phyloP scores from a whole-genome alignment of 2,888 invertebrate genomes.

The Fragum sueziense region DNA sequence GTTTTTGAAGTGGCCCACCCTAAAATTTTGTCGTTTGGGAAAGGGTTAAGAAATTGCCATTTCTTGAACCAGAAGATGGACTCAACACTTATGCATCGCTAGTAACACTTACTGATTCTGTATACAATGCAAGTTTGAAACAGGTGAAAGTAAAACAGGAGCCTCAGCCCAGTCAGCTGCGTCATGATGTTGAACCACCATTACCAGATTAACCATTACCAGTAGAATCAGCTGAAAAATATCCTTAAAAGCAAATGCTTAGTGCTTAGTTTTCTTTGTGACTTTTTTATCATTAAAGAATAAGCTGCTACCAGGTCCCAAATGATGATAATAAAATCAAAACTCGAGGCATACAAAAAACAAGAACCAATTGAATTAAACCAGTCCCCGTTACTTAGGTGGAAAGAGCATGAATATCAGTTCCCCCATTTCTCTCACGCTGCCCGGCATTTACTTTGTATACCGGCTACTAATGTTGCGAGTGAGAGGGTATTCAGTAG shows the following conservation, averaged over 20 bases:
- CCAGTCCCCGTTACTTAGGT: not conserved
- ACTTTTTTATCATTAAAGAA: too few species aligned
- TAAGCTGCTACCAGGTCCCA: too few species aligned
- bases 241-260: too few species aligned
- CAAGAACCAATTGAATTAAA: not conserved
- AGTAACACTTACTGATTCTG: not conserved
- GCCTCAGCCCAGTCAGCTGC: not conserved
- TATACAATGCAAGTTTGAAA: not conserved
- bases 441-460: conserved; percentile 23
- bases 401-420: not conserved
- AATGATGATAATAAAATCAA: conserved; percentile 11
- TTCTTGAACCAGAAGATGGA: too few species aligned
- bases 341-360: not conserved
- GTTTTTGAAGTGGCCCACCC: not conserved
- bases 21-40: not conserved
- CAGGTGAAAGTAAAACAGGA: conserved; percentile 1
- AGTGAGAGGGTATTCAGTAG: conserved; percentile 33
- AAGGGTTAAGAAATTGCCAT: too few species aligned
- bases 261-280: too few species aligned
- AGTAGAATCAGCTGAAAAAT: too few species aligned
- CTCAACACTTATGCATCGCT: not conserved
- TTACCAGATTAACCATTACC: too few species aligned
- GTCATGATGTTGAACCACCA: too few species aligned
- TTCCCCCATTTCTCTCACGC: conserved; percentile 17
- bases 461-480: conserved; percentile 25